Evolutionary conservation across 2,888 invertebrate genomes (phyloP).

Genomic region (Atherix ibis): DNA sequence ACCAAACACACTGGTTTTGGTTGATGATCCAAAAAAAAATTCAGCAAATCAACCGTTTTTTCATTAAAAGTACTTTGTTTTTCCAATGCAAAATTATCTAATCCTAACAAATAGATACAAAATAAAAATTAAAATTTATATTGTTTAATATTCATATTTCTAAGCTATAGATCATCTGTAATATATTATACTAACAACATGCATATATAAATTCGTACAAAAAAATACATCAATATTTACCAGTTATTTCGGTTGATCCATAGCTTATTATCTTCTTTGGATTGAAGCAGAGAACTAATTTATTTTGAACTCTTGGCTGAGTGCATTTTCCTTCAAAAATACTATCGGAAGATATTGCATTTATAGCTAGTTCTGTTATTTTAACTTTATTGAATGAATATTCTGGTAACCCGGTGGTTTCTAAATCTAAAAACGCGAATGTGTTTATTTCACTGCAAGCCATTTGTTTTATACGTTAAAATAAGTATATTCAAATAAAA

Average conservation of each 20-base stretch:
- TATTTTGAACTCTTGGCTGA: background rate
- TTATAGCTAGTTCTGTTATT: background rate
- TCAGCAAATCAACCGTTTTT: background rate
- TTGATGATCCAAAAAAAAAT: background rate
- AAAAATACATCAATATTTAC: background rate
- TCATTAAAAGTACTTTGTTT: background rate
- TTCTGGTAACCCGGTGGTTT: background rate
- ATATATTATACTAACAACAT: too few species aligned
- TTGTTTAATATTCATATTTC: too few species aligned
- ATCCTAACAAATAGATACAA: background rate
- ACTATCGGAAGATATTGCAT: background rate
- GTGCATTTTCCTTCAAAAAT: background rate
- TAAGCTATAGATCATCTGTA: too few species aligned
- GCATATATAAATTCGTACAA: too few species aligned
- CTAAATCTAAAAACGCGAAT: background rate
- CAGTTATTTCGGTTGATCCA: background rate
- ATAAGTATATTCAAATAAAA: too few species aligned
- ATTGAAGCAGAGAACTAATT: background rate
- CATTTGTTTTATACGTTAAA: too few species aligned
- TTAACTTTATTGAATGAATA: background rate
- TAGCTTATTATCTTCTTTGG: background rate
- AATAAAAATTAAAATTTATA: too few species aligned
- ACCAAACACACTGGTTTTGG: background rate
- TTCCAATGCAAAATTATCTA: background rate
- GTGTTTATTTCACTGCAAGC: background rate